Conservation (phyloP, 2,113 vertebrate genomes). For the Crotalus tigris region DNA sequence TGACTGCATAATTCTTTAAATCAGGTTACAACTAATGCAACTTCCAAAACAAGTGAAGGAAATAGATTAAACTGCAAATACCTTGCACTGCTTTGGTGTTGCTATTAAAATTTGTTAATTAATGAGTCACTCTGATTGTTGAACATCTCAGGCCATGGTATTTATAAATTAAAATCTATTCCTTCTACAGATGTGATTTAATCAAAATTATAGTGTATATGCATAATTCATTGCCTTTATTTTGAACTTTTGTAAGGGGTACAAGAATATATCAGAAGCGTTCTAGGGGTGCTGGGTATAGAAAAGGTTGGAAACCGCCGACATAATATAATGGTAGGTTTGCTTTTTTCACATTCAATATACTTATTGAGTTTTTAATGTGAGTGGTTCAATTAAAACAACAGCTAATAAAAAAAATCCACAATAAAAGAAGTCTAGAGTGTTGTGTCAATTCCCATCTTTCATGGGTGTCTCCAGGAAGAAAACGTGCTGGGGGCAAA, state of each 20-base stretch:
- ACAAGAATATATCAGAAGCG: too few relatives aligned
- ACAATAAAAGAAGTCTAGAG: neutral
- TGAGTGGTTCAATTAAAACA: neutral
- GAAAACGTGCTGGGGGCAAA: neutral
- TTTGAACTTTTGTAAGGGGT: too few relatives aligned
- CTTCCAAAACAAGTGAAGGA: neutral
- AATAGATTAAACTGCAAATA: neutral
- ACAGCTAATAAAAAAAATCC: neutral
- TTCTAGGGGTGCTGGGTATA: too few relatives aligned
- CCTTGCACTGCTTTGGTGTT: neutral
- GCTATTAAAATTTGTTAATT: neutral
- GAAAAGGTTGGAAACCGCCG: too few relatives aligned
- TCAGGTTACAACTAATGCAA: neutral
- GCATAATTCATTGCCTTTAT: too few relatives aligned
- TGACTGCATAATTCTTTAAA: neutral
- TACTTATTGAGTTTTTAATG: neutral
- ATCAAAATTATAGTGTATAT: too few relatives aligned
- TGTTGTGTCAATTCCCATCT: neutral
- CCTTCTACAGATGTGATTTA: neutral
- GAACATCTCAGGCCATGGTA: neutral
- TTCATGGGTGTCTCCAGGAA: neutral
- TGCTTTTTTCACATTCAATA: neutral
- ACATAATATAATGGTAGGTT: too few relatives aligned
- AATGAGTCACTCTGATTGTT: neutral
- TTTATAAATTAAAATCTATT: neutral